Base-by-base conservation (phyloP, 2,888 invertebrate species). In the Apocheima hispidaria region DNA sequence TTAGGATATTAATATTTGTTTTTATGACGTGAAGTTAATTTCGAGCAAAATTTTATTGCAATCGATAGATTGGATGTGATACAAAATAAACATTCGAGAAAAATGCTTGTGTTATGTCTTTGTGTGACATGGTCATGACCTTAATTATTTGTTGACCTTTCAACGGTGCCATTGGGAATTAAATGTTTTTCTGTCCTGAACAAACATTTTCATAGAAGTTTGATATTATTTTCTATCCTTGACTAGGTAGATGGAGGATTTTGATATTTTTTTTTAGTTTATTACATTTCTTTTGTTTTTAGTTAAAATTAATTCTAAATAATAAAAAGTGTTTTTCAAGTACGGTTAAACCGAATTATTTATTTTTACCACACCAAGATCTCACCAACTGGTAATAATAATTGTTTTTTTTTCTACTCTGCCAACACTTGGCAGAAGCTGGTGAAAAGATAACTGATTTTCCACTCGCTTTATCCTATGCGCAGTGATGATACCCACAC, bases 1-100 rank as follows among this genome's bases (percentile, higher is more conserved):
- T 57, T 61, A 60, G 61, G 51, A 51, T 59, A 43, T 49, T 59
- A 57, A 63, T 60, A 38, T 55, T 63, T 66, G 58, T 53, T 57
- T 52, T 63, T 59, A 50, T 30, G 38, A 36, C 23, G 16, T n/a
- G 23, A 21, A 54, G 35, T 20, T 41, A 46, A 55, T 60, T 60
- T 30, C 28, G 18, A 16, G 44, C 50, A 16, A 38, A 30, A 54
- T n/a, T n/a, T n/a, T n/a, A n/a, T 50, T 49, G 38, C 43, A 38
- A 21, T 14, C n/a, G 20, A 14, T 36, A 46, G 41, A 40, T 44
- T 60, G 41, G 12, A 40, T 26, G 23, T 12, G n/a, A 28, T 18
- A 51, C 6, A 30, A 40, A 35, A 38, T 6, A 36, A 49, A 26
- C 41, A 35, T 38, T 49, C 2, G 40, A 49, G 10, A 49, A 44